Evolutionary conservation across 2,113 vertebrate genomes (phyloP), one percentile per base, ranked within the genome.

Genomic region (Dipodomys merriami): DNA sequence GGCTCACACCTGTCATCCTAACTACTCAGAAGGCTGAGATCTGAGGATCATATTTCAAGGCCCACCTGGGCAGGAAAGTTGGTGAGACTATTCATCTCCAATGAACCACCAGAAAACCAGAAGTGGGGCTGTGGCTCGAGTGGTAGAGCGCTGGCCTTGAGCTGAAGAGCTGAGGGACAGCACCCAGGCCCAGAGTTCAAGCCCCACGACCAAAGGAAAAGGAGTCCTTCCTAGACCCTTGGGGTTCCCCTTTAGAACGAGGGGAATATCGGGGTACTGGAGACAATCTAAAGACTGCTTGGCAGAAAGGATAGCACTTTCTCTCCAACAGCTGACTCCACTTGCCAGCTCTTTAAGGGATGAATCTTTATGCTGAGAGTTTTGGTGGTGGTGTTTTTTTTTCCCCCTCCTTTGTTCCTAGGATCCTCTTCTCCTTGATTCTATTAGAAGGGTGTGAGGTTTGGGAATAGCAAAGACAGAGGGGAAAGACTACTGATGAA

Each of bases 401-500:
- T 49, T 12, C 10, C 49, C 49, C n/a, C 53, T n/a, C n/a, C 53
- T n/a, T 7, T 22, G 1, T 62, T 88, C 49, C 44, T 13, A 57
- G 65, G 20, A 84, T 49, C 60, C 35, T 83, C 72, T 39, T 33
- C n/a, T 2, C 60, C 44, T 18, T 6, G 39, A n/a, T 76, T 88
- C 19, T 67, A 1, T 46, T 53, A 84, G 13, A 80, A 91, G 53
- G n/a, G 1, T 77, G 46, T 95, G 76, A 83, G 86, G 81, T 73
- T 73, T 81, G 83, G 29, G 68, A 95, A 2, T 25, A 39, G 13
- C 80, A 65, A 73, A 91, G 88, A 90, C 35, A 79, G 60, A 73
- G 83, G 30, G 19, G 25, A 72, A 83, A 72, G 53, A 68, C 83
- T 57, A 82, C 81, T 85, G 84, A 95, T 96, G 95, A 95, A 76